phyloP scores from a whole-genome alignment of 2,797 vertebrate genomes.

The Pygocentrus nattereri region DNA sequence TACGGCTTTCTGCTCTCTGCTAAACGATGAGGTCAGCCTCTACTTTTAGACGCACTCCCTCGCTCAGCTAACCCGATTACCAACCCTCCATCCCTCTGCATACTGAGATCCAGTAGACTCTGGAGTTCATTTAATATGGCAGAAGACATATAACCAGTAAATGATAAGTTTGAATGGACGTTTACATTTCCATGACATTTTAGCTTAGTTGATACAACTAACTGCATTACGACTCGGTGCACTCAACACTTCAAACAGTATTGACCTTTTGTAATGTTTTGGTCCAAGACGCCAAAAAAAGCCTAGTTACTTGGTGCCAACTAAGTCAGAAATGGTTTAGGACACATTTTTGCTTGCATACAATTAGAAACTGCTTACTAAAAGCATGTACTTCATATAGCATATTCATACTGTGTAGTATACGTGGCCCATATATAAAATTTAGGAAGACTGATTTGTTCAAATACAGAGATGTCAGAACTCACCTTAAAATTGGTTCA shows the following conservation, averaged over 20 bases:
- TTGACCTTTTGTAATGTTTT: not conserved
- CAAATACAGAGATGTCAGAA: no score
- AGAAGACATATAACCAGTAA: no score
- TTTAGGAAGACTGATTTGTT: no score
- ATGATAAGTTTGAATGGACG: not conserved
- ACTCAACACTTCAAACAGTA: not conserved
- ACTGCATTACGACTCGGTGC: not conserved
- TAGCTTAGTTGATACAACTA: not conserved
- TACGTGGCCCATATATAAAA: no score
- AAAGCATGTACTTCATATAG: no score
- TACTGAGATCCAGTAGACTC: no score
- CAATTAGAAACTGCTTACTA: no score
- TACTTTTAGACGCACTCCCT: constrained; percentile 33
- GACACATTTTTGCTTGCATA: no score
- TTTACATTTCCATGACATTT: not conserved
- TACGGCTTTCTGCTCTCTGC: not conserved
- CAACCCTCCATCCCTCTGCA: not conserved
- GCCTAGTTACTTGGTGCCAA: not conserved
- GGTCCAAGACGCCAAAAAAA: not conserved
- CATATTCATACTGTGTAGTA: no score
- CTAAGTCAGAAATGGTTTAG: not conserved
- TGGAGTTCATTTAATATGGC: not conserved
- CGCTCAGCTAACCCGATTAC: constrained; percentile 14
- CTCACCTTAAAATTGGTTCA: no score
- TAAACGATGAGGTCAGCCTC: constrained; percentile 28